phyloP scores from a whole-genome alignment of 2,888 invertebrate genomes.

The Pollenia amentaria region DNA sequence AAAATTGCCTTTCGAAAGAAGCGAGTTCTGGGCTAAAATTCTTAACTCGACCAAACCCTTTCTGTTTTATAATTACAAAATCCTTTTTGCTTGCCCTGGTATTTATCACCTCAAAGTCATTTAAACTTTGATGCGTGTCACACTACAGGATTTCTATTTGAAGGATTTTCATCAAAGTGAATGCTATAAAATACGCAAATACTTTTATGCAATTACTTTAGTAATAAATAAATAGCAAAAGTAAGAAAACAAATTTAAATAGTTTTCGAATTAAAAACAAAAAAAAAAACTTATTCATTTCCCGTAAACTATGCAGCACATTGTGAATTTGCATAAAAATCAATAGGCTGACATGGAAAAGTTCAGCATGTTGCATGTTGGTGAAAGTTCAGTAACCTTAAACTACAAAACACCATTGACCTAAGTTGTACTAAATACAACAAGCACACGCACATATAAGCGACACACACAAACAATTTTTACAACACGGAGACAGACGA shows the following conservation, averaged over 20 bases:
- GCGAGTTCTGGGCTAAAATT: too few relatives aligned
- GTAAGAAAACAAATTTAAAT: slow-evolving; percentile 14
- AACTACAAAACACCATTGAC: slow-evolving; percentile 68
- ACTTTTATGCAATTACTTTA: slow-evolving; percentile 6
- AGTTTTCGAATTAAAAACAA: background rate
- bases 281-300: background rate
- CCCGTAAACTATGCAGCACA: slow-evolving; percentile 1
- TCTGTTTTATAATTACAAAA: background rate
- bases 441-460: background rate
- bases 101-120: background rate
- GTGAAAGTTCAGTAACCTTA: slow-evolving; percentile 67
- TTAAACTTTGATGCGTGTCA: slow-evolving; percentile 39
- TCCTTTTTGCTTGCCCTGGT: background rate
- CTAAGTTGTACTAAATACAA: slow-evolving; percentile 60
- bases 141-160: background rate
- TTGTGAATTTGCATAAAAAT: slow-evolving; percentile 28
- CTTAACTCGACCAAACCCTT: background rate
- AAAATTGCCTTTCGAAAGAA: too few relatives aligned
- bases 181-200: slow-evolving; percentile 54
- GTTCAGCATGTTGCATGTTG: slow-evolving; percentile 51
- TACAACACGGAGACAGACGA: slow-evolving; percentile 5
- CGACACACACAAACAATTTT: background rate
- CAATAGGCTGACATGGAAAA: slow-evolving; percentile 19
- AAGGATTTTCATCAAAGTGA: slow-evolving; percentile 47
- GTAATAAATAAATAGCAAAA: background rate